Evolutionary conservation across 2,113 vertebrate genomes (phyloP).

Genomic region (Orycteropus afer): DNA sequence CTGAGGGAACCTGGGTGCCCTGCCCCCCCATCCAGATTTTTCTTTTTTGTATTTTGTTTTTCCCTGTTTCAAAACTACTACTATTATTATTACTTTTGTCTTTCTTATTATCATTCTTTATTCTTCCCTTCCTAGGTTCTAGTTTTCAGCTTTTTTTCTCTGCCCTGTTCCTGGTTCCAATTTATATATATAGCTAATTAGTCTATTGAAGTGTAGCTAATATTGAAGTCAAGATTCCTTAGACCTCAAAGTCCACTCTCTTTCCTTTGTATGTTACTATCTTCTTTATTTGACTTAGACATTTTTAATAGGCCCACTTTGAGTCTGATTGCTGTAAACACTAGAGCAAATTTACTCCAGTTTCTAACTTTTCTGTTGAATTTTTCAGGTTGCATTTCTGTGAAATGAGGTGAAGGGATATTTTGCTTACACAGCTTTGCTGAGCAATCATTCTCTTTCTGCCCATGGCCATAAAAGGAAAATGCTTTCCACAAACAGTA

Average conservation of each 20-base stretch:
- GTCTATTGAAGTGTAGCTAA: not conserved
- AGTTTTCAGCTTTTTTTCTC: no score
- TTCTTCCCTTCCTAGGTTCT: no score
- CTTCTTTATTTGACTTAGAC: not conserved
- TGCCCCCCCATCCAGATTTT: no score
- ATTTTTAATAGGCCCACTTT: constrained; percentile 41
- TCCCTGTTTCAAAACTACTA: no score
- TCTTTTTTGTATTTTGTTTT: no score
- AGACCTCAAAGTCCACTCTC: not conserved
- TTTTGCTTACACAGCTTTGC: constrained; percentile 68
- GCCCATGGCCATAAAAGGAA: constrained; percentile 76
- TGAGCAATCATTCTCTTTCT: constrained; percentile 67
- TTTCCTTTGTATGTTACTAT: not conserved
- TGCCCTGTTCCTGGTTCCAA: no score
- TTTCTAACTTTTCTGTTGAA: not conserved
- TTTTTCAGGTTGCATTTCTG: constrained; percentile 72
- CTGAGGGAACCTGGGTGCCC: no score
- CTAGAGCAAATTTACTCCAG: not conserved
- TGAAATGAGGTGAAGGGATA: constrained; percentile 56
- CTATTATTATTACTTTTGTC: no score
- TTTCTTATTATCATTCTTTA: no score
- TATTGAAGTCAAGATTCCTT: not conserved
- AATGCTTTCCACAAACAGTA: constrained; percentile 75
- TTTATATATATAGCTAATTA: not conserved
- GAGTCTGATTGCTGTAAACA: not conserved